Percentiles rank a stretch among this genome's conserved stretches.
phyloP scores from a whole-genome alignment of 2,113 vertebrate genomes.

The Halichoeres trimaculatus region DNA sequence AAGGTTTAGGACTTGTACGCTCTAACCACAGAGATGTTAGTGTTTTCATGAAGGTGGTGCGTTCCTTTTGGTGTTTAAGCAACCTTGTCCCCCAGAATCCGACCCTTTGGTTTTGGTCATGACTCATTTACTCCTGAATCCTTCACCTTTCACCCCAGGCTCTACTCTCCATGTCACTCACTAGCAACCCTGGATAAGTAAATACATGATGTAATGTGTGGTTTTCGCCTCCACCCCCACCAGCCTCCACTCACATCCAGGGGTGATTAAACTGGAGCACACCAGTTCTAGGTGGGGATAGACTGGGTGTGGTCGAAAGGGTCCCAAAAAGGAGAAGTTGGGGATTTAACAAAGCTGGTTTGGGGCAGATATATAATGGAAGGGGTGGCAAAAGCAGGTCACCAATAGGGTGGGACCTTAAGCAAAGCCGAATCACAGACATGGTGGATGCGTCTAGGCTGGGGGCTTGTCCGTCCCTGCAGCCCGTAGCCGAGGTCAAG shows the following conservation, averaged over 20 bases:
- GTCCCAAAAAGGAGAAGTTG: slow-evolving; percentile 32
- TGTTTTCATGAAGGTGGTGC: slow-evolving; percentile 34
- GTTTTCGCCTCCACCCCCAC: slow-evolving; percentile 49
- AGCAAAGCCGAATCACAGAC: slow-evolving; percentile 31
- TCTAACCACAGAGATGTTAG: slow-evolving; percentile 28
- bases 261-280: slow-evolving; percentile 60
- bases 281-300: slow-evolving; percentile 54
- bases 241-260: slow-evolving; percentile 55
- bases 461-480: slow-evolving; percentile 42
- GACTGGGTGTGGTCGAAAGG: slow-evolving; percentile 45
- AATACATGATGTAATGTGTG: slow-evolving; percentile 78
- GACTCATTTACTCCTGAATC: slow-evolving; percentile 81
- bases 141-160: slow-evolving; percentile 77
- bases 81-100: slow-evolving; percentile 61
- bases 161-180: slow-evolving; percentile 65
- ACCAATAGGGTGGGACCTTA: slow-evolving; percentile 28
- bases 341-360: slow-evolving; percentile 29
- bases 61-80: slow-evolving; percentile 58
- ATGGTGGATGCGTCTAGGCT: slow-evolving; percentile 45
- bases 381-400: slow-evolving; percentile 43
- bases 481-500: slow-evolving; percentile 41
- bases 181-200: slow-evolving; percentile 74
- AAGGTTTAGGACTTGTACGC: slow-evolving; percentile 32
- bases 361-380: slow-evolving; percentile 36
- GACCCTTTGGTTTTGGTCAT: slow-evolving; percentile 75